Base-by-base conservation (phyloP, 2,113 vertebrate genomes). In the Antidorcas marsupialis region DNA sequence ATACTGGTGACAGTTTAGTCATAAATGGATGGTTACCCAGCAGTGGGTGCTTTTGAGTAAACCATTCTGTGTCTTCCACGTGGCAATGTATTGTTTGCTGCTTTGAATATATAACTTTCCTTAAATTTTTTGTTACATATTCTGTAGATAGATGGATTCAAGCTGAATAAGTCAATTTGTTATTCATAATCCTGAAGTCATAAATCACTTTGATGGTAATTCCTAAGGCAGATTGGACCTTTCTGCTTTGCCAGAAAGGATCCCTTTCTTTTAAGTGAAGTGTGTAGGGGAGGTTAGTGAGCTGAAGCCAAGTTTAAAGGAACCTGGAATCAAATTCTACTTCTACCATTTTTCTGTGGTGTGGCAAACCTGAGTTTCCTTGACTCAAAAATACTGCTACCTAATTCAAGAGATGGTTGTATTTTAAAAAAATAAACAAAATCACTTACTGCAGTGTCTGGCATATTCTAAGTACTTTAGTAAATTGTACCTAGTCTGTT, bases 251-350 rank as follows among this genome's bases (percentile, higher is more conserved):
- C 3, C 45, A 14, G 30, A 89, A 52, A 84, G 7, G 23, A 33
- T 7, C 30, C 1, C 1, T 7, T 55, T 76, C 1, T 1, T 7
- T 55, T 76, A 47, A 47, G 28, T 10, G 23, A 64, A 2, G 19
- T 0, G 1, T 4, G 1, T 62, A 14, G 78, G 28, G 11, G 64
- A 87, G 36, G 7, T 36, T 6, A 5, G 1, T 55, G 3, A 13
- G 8, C 60, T 64, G 36, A n/a, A 79, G 16, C 15, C 28, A 6
- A 50, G 33, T 9, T 13, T 30, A 67, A 57, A 87, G 17, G 52
- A 45, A 47, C 14, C 30, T 33, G 28, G 64, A 88, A 25, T 82
- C 47, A 43, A 21, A 27, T 59, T 28, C 33, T 36, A 11, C 21
- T 74, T 45, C 82, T 10, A 8, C 39, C 21, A 50, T 16, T 88